Evolutionary conservation across 2,797 vertebrate genomes (phyloP).

Genomic region (Darevskia nairensis): DNA sequence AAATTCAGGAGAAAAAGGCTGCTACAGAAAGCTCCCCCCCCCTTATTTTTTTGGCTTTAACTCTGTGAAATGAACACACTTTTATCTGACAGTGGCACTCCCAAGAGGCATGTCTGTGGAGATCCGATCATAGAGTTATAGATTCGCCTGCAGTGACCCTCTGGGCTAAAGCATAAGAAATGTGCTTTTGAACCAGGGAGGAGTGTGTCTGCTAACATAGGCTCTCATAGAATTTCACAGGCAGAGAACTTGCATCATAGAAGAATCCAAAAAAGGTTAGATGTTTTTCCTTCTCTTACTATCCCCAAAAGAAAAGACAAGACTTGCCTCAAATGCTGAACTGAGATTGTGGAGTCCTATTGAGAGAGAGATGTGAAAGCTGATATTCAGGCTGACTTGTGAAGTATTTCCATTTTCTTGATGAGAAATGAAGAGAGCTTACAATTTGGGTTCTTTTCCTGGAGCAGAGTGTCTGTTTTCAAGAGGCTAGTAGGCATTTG

Average conservation of each 20-base stretch:
- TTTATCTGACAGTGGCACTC: neutral
- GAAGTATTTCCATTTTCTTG: conserved; percentile 53
- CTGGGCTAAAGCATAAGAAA: neutral
- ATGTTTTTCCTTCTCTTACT: neutral
- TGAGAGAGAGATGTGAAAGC: conserved; percentile 52
- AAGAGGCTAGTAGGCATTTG: conserved; percentile 70
- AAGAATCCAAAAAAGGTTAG: accelerated
- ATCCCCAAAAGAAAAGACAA: neutral
- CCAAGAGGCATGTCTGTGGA: neutral
- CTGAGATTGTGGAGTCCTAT: conserved; percentile 32
- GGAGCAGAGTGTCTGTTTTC: conserved; percentile 58
- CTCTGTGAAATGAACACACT: conserved; percentile 9
- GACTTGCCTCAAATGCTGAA: conserved; percentile 18
- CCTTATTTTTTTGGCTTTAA: neutral
- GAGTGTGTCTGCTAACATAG: neutral
- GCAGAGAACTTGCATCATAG: neutral
- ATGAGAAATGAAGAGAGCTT: conserved; percentile 58
- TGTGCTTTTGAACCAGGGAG: neutral
- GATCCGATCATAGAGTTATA: conserved; percentile 2
- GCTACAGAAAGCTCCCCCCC: neutral
- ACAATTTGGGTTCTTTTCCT: conserved; percentile 21
- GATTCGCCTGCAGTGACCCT: neutral
- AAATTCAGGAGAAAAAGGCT: neutral
- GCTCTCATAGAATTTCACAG: accelerated
- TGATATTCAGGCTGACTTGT: conserved; percentile 35